phyloP scores from a whole-genome alignment of 2,888 invertebrate genomes.

The Keiferia lycopersicella region DNA sequence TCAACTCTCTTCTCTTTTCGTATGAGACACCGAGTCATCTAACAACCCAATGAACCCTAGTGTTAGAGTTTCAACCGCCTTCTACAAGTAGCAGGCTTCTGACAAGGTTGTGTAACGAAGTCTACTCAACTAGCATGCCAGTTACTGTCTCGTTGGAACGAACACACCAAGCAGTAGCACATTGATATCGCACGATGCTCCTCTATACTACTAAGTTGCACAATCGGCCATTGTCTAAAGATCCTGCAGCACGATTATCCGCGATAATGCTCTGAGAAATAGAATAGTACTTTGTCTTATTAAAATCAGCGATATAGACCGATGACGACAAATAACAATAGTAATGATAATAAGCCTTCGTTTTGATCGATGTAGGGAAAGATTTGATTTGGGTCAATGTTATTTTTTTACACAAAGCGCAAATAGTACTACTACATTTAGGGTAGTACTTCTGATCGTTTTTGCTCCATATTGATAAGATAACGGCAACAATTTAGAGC shows the following conservation, averaged over 20 bases:
- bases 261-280: slow-evolving; percentile 11
- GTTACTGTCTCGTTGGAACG: not conserved
- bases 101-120: no score
- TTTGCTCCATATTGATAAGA: no score
- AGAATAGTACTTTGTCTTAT: slow-evolving; percentile 14
- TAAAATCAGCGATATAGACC: not conserved
- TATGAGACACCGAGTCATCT: no score
- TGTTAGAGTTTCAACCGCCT: no score
- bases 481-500: no score
- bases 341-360: not conserved
- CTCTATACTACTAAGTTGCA: slow-evolving; percentile 50
- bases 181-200: slow-evolving; percentile 59
- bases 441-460: no score
- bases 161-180: slow-evolving; percentile 23
- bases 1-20: no score
- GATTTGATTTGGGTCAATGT: not conserved
- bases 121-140: not conserved
- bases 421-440: no score
- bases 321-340: not conserved
- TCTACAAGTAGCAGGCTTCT: no score
- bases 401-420: no score
- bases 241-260: slow-evolving; percentile 44
- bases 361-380: slow-evolving; percentile 4
- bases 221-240: slow-evolving; percentile 57
- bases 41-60: no score